These are phyloP conservation scores for Ciconia boyciana DNA, from an alignment of 2,113 vertebrate genomes.

Conservation along the genomic window DNA sequence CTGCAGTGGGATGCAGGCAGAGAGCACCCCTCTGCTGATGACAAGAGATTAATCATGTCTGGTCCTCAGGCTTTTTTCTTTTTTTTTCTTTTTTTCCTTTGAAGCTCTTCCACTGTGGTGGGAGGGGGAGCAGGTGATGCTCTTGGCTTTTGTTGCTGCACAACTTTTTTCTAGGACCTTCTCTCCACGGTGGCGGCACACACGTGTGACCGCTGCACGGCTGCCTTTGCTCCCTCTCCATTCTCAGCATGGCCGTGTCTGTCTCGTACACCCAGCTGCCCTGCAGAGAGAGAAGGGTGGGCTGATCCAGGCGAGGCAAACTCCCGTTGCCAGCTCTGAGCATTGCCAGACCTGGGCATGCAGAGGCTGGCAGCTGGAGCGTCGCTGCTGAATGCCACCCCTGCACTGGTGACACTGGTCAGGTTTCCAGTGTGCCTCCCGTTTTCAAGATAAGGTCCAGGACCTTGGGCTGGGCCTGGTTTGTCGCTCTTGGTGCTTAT, in stretches of 20 bases:
- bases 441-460: slow-evolving; percentile 3
- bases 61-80: background rate
- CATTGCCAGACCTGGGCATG: background rate
- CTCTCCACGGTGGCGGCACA: accelerated
- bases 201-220: accelerated
- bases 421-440: background rate
- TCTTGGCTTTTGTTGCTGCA: background rate
- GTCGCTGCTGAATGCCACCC: background rate
- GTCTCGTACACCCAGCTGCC: accelerated
- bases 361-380: background rate
- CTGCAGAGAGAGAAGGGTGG: no score
- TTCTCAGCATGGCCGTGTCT: accelerated
- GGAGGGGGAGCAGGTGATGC: background rate
- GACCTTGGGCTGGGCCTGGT: slow-evolving; percentile 8
- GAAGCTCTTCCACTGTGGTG: background rate
- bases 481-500: slow-evolving; percentile 10
- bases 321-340: background rate
- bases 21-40: background rate
- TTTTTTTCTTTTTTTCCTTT: background rate
- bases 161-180: background rate
- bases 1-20: background rate
- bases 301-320: background rate
- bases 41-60: slow-evolving; percentile 28
- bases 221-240: background rate
- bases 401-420: background rate